These are phyloP conservation scores for Pelodiscus sinensis DNA, from an alignment of 2,113 vertebrate species.

Conservation along the genomic window DNA sequence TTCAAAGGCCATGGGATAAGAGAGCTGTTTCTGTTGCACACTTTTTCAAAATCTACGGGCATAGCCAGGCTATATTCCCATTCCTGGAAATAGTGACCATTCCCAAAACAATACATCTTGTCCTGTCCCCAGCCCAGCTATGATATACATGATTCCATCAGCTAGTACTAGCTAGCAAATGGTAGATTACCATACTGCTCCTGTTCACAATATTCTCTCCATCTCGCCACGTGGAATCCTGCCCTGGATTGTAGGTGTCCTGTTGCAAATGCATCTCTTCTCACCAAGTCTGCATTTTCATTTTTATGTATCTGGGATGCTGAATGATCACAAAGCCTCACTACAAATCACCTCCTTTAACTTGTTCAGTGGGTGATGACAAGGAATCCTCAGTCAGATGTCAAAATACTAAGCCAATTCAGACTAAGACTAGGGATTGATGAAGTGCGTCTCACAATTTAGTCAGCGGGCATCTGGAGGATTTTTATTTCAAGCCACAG, in stretches of 20 bases:
- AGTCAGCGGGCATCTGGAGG: neutral
- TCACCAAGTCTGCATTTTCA: neutral
- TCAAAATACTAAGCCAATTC: neutral
- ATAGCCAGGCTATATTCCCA: neutral
- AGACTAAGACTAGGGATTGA: neutral
- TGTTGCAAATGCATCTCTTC: neutral
- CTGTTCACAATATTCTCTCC: neutral
- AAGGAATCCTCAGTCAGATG: neutral
- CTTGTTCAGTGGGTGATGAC: accelerated
- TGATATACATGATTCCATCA: neutral
- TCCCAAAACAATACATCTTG: neutral
- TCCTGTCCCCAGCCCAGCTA: accelerated
- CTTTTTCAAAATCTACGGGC: accelerated
- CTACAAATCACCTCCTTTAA: neutral
- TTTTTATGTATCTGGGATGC: accelerated
- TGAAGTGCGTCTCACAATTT: neutral
- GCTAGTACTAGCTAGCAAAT: neutral
- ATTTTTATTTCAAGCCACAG: slow-evolving; percentile 4
- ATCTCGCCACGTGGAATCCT: neutral
- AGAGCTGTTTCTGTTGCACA: neutral
- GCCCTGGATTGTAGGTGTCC: neutral
- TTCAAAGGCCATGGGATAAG: accelerated
- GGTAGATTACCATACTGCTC: accelerated
- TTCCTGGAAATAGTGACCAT: neutral
- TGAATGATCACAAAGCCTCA: neutral